Evolutionary conservation across 2,888 invertebrate species (phyloP).

Genomic region (Lissonota sp.): DNA sequence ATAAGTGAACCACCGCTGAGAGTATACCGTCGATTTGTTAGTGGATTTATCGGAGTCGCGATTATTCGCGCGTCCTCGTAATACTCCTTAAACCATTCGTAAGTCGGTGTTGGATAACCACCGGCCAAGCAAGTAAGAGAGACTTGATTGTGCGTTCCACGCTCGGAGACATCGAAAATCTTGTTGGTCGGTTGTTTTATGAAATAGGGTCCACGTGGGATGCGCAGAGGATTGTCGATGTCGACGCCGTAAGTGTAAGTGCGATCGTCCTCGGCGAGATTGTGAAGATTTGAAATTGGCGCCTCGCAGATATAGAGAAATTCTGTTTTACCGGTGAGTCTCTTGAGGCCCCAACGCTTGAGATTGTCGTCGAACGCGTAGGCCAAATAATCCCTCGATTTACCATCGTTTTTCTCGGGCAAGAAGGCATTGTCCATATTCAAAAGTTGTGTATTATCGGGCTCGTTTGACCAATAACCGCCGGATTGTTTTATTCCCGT

Average conservation of each 20-base stretch:
- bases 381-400: slow-evolving; percentile 89
- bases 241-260: slow-evolving; percentile 94
- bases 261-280: slow-evolving; percentile 90
- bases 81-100: slow-evolving; percentile 95
- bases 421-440: slow-evolving; percentile 94
- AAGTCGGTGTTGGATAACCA: slow-evolving; percentile 95
- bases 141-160: slow-evolving; percentile 89
- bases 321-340: slow-evolving; percentile 91
- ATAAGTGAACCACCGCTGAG: slow-evolving; percentile 96
- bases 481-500: slow-evolving; percentile 91
- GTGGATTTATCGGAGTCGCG: slow-evolving; percentile 91
- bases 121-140: slow-evolving; percentile 92
- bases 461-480: slow-evolving; percentile 93
- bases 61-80: slow-evolving; percentile 92
- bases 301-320: slow-evolving; percentile 95
- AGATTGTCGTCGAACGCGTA: slow-evolving; percentile 87
- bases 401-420: slow-evolving; percentile 85
- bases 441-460: slow-evolving; percentile 91
- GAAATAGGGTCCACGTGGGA: slow-evolving; percentile 95
- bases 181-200: slow-evolving; percentile 93
- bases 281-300: slow-evolving; percentile 89
- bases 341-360: slow-evolving; percentile 94
- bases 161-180: slow-evolving; percentile 92
- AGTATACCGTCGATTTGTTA: slow-evolving; percentile 90
- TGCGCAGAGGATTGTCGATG: slow-evolving; percentile 90